These are phyloP conservation scores for Drosophila glabriapex DNA, from an alignment of 2,888 invertebrate species.

Conservation along the genomic window DNA sequence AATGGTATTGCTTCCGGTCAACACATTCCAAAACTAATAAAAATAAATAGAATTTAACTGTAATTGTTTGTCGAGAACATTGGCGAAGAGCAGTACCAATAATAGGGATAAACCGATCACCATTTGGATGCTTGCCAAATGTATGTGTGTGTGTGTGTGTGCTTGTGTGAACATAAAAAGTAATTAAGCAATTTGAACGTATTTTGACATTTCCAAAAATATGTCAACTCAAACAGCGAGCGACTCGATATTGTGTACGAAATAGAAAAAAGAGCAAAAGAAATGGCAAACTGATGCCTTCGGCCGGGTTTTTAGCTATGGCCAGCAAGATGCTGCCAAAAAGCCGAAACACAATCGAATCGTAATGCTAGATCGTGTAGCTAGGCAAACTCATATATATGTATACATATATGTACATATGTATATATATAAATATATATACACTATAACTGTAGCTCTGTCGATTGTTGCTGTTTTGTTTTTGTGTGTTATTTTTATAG, in stretches of 20 bases:
- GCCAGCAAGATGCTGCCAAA: constrained; percentile 57
- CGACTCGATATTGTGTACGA: constrained; percentile 48
- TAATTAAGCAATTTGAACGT: constrained; percentile 76
- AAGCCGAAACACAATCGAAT: constrained; percentile 58
- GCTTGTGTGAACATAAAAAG: constrained; percentile 54
- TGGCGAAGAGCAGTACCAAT: constrained; percentile 16
- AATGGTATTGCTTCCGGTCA: constrained; percentile 11
- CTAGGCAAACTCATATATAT: constrained; percentile 10
- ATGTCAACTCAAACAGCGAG: constrained; percentile 65
- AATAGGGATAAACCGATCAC: constrained; percentile 31
- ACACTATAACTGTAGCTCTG: constrained; percentile 15
- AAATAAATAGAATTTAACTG: constrained; percentile 3
- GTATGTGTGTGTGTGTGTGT: constrained; percentile 3
- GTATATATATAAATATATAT: not conserved
- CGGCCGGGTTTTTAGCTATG: constrained; percentile 36
- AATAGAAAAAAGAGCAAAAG: constrained; percentile 17
- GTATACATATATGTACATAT: not conserved
- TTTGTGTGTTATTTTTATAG: constrained; percentile 70
- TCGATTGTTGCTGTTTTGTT: constrained; percentile 25
- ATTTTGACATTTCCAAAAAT: constrained; percentile 81
- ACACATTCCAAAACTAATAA: not conserved
- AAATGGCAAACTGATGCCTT: constrained; percentile 68
- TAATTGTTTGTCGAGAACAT: constrained; percentile 28
- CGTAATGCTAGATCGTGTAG: constrained; percentile 66
- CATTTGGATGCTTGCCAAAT: constrained; percentile 56